phyloP scores from a whole-genome alignment of 30 jellyfish, hydroid and myxozoan species.

The Chrysaora quinquecirrha region DNA sequence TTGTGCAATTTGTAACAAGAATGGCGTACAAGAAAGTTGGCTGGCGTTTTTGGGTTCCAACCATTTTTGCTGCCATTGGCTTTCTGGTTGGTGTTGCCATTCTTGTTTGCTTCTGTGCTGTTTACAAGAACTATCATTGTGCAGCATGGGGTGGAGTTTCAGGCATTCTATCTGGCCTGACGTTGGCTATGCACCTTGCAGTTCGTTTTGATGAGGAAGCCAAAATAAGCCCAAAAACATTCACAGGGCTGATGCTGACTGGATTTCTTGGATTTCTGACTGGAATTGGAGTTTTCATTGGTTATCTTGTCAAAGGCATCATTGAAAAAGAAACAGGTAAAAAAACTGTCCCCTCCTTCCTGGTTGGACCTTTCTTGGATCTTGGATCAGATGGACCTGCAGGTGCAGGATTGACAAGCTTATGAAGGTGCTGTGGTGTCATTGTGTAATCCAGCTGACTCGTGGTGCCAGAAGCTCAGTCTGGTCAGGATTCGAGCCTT shows the following conservation, averaged over 20 bases:
- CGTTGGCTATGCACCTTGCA: slow-evolving; percentile 74
- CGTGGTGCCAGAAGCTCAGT: too few relatives aligned
- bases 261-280: slow-evolving; percentile 72
- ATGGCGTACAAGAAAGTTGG: slow-evolving; percentile 74
- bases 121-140: slow-evolving; percentile 64
- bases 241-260: slow-evolving; percentile 27
- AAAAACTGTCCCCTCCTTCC: neutral
- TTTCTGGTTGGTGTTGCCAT: slow-evolving; percentile 64
- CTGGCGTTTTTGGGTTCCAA: slow-evolving; percentile 72
- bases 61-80: slow-evolving; percentile 76
- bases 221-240: slow-evolving; percentile 42
- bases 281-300: slow-evolving; percentile 79
- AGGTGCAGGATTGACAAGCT: too few relatives aligned
- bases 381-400: neutral
- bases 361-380: neutral
- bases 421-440: too few relatives aligned
- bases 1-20: too few relatives aligned
- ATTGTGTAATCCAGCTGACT: too few relatives aligned
- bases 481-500: too few relatives aligned
- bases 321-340: slow-evolving; percentile 80
- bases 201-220: slow-evolving; percentile 74
- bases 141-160: slow-evolving; percentile 88
- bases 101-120: slow-evolving; percentile 53
- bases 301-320: slow-evolving; percentile 77
- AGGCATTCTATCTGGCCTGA: slow-evolving; percentile 67